Evolutionary conservation across 2,888 invertebrate species (phyloP).

Genomic region (Branchellion lobata): DNA sequence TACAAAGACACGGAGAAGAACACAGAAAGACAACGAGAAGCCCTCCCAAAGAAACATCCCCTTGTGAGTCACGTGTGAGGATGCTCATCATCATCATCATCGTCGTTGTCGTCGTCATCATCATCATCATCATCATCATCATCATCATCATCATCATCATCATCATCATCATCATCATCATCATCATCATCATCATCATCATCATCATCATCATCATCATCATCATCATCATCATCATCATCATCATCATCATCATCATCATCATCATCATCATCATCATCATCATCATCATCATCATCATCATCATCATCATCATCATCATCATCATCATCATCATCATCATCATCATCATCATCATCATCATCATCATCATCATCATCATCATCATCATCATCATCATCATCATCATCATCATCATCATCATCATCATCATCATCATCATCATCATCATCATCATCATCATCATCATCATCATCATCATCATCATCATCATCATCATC

Average conservation of each 20-base stretch:
- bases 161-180: slow-evolving; percentile 41
- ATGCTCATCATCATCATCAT: slow-evolving; percentile 39
- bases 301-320: slow-evolving; percentile 38
- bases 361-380: slow-evolving; percentile 33
- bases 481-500: no score
- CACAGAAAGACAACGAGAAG: not conserved
- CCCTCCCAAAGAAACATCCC: not conserved
- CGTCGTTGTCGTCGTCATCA: slow-evolving; percentile 20
- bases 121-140: slow-evolving; percentile 43
- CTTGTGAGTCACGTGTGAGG: not conserved
- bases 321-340: slow-evolving; percentile 41
- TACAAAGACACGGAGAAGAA: slow-evolving; percentile 6
- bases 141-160: slow-evolving; percentile 43
- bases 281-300: slow-evolving; percentile 41
- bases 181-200: slow-evolving; percentile 24
- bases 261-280: slow-evolving; percentile 33
- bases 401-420: no score
- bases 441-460: no score
- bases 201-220: slow-evolving; percentile 19
- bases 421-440: no score
- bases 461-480: no score
- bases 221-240: not conserved
- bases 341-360: slow-evolving; percentile 44
- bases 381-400: no score
- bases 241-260: slow-evolving; percentile 37